These are phyloP conservation scores for Drosophila incognita DNA, from an alignment of 2,888 invertebrate genomes.

Conservation along the genomic window DNA sequence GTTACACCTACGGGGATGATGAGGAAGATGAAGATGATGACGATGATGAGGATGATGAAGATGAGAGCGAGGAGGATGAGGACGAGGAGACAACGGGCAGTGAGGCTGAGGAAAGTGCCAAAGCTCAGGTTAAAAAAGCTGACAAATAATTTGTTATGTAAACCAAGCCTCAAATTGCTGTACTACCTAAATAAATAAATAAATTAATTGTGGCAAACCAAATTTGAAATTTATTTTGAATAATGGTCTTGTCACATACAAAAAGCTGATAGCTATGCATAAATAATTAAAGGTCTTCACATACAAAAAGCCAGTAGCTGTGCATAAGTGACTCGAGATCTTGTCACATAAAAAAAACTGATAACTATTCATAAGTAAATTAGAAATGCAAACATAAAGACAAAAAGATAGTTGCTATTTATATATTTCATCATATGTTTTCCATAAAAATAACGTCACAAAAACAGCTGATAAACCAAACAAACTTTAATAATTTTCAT, in stretches of 20 bases:
- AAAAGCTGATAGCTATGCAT: background rate
- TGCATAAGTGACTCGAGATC: background rate
- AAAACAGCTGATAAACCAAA: background rate
- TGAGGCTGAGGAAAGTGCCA: conserved; percentile 66
- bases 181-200: conserved; percentile 21
- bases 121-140: conserved; percentile 49
- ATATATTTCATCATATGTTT: background rate
- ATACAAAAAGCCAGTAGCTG: background rate
- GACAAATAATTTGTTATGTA: conserved; percentile 41
- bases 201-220: conserved; percentile 18
- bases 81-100: conserved; percentile 60
- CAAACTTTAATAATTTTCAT: background rate
- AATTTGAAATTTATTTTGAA: background rate
- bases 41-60: conserved; percentile 73
- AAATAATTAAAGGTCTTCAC: too few relatives aligned
- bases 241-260: background rate
- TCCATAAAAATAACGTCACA: background rate
- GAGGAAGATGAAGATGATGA: conserved; percentile 76
- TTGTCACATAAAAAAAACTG: background rate
- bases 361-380: background rate
- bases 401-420: background rate
- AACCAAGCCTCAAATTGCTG: conserved; percentile 7
- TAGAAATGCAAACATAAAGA: background rate
- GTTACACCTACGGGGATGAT: conserved; percentile 82
- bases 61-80: conserved; percentile 61